Evolutionary conservation across 92 coral and sea anemone species (phyloP), one percentile per base, ranked within the genome.

Genomic region (Siderastrea radians): DNA sequence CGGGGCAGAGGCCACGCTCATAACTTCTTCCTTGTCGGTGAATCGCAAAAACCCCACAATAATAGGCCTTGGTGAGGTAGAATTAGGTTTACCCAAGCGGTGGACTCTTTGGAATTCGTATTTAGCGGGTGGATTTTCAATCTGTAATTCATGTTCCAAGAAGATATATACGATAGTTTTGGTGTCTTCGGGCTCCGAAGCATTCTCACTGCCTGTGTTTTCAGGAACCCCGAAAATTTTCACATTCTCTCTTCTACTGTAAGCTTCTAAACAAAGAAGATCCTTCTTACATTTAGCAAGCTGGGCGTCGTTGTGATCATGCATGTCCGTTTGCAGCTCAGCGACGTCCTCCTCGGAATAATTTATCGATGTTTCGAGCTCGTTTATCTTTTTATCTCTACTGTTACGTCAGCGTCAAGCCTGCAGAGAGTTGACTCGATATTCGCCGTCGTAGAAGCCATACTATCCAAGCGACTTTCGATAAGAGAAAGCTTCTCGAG

Each of bases 81-180:
- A 49, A 16, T 16, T 49, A 2, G 48, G 12, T 6, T 72, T 49
- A 2, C 57, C 55, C 48, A 72, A 19, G 38, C 43, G 44, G 15
- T 72, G 76, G 13, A 72, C 57, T 51, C 57, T 72, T 17, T 72
- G 76, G 52, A 49, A 72, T 15, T 70, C 38, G 49, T 26, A 26
- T 26, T 48, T 72, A 47, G 52, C 7, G 3, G 15, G 7, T 6
- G 76, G 58, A 15, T 72, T 3, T 7, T 72, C 58, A 0, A 15
- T 51, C 10, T 48, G 3, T 6, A 16, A 64, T 3, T 38, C 17
- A 38, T 4, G 17, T 15, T 38, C 68, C 76, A 47, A 12, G 38
- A 72, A 72, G 7, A 44, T 10, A 6, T 7, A 57, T n/a, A 72
- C 48, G 6, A 72, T 38, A 5, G 43, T 12, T 4, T 19, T 57